Evolutionary conservation across 2,888 invertebrate species (phyloP), one percentile per base, ranked within the genome.

Genomic region (Crossocerus cetratus): DNA sequence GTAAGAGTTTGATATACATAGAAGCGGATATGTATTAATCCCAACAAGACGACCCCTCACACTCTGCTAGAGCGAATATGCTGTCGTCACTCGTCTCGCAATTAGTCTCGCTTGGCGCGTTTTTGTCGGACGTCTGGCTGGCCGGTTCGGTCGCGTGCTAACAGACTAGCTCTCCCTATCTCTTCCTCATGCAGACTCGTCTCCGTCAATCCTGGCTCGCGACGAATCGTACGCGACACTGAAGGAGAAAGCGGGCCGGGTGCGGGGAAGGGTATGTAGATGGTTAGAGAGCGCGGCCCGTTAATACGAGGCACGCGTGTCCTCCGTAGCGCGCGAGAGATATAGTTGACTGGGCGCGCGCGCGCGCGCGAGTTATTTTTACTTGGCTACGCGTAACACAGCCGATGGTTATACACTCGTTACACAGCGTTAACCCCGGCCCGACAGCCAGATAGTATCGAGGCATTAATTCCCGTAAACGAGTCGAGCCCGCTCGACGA

Each of bases 31-130:
- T 53, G 61, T 69, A 73, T 75, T 69, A 63, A 32, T 58, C 67
- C 65, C 44, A 65, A 71, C 77, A 65, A 69, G 71, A 16, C 64
- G 45, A 59, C 54, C 72, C 14, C 71, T 79, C 70, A 72, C 72
- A 67, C 63, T 77, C 78, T 78, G 76, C 77, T 65, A 67, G 67
- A 81, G 69, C 70, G 74, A 79, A 81, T n/a, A n/a, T 65, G 76
- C 78, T 84, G 85, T 86, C 85, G 82, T 83, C 83, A 76, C 75
- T 69, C 72, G 80, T 70, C 80, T 68, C 66, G 76, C 83, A 85
- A 86, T 86, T 85, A 85, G 85, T 83, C 83, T 73, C 80, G 78
- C 69, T 75, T 69, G 60, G 70, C 75, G 65, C 78, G 70, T 83
- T 83, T 83, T 83, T 83, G 75, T 66, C 23, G 55, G 18, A 49